Evolutionary conservation across 37 sponge, comb jelly and placozoan genomes (phyloP), one percentile per base, ranked within the genome.

Genomic region (Crambe crambe): DNA sequence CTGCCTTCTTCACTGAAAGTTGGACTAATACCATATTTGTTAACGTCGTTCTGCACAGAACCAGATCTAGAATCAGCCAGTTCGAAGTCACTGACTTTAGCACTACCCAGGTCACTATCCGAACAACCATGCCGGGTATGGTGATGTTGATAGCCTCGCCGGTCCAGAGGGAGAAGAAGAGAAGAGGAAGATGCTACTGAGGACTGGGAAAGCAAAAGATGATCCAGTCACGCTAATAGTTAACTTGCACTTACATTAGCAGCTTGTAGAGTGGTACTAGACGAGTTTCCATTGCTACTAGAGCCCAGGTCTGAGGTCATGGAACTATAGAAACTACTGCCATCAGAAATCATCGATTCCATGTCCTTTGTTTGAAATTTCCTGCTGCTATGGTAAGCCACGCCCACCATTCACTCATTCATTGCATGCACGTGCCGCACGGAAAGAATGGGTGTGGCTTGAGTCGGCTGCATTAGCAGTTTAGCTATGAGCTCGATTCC

Each of bases 81-180:
- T 12, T 47, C 74, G 51, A 73, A 73, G 57, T 56, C 76, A 59
- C 79, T 78, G 54, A 78, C 68, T 44, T 78, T 78, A 22, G 68
- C 67, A 30, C 79, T 67, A 42, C 44, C n/a, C n/a, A n/a, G 65
- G 56, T 65, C 37, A 43, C 51, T 78, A 15, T 76, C 74, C 15
- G 63, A 61, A 61, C 6, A 9, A 37, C 38, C 31, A 20, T 31
- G 39, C 2, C 39, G 25, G 8, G 22, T 22, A 63, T 63, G 40
- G 70, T 40, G 36, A 72, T 72, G 27, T 9, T 26, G 29, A 68
- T 35, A 25, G 10, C 21, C n/a, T 8, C 15, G 51, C 10, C 12
- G 51, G 12, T 47, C 51, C 12, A 47, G 12, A 12, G 51, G 6
- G 51, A 47, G 6, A 15, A 12, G 51, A 47, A 47, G 51, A 47